Conservation (phyloP, 2,797 vertebrate species). For the Enteromius anoplus region DNA sequence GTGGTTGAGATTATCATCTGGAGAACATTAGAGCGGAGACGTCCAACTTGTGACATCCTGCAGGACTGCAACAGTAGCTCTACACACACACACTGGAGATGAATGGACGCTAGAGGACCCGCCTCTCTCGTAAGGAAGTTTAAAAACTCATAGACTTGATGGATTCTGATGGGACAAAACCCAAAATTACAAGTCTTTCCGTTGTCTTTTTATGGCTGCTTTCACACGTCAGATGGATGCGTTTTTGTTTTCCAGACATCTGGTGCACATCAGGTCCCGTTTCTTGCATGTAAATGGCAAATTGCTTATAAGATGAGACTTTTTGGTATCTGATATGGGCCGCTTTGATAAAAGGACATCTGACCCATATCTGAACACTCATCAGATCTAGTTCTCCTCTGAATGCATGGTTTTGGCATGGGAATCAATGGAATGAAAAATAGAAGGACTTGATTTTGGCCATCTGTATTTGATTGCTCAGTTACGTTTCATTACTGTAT, state of each 20-base stretch:
- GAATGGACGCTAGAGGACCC: background rate
- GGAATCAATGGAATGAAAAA: no score
- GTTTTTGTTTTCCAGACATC: slow-evolving; percentile 9
- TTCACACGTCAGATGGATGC: background rate
- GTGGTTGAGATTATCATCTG: slow-evolving; percentile 71
- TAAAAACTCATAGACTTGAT: background rate
- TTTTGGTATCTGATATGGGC: background rate
- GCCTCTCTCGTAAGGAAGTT: background rate
- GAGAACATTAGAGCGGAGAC: slow-evolving; percentile 74
- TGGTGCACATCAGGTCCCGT: background rate
- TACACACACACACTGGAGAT: slow-evolving; percentile 62
- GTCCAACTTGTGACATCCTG: slow-evolving; percentile 76
- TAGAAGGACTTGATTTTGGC: no score
- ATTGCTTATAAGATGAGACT: background rate
- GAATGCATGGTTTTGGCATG: background rate
- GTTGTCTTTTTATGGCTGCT: background rate
- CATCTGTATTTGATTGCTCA: background rate
- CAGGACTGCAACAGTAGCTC: slow-evolving; percentile 77
- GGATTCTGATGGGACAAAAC: background rate
- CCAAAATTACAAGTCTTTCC: background rate
- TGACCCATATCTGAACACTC: background rate
- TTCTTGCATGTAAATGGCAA: background rate
- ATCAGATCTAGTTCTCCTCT: background rate
- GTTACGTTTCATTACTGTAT: background rate
- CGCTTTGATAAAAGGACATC: background rate